Base-by-base conservation (phyloP, 2,797 vertebrate genomes). In the Coluber constrictor region DNA sequence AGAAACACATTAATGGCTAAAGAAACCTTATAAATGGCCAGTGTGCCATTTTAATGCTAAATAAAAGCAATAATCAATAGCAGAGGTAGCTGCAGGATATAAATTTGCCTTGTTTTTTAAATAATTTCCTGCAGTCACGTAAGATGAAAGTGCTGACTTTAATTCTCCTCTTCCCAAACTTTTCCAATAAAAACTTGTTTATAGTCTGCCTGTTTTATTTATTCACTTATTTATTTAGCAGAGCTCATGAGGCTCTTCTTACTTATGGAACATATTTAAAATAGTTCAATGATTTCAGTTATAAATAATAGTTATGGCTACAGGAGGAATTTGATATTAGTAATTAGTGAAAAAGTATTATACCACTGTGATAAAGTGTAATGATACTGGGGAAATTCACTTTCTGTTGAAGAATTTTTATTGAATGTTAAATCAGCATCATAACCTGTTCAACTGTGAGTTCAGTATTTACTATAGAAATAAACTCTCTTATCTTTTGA, bases 11-110 rank as follows among this genome's bases (percentile, higher is more conserved):
- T 96, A 96, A 95, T 32, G 20, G 59, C 32, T 90, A 95, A 93
- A 96, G 92, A 96, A 95, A 90, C 87, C 37, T 95, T 94, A 95
- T 70, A 95, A 95, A 96, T 91, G 93, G 56, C 18, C 86, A 92
- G 18, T 18, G 51, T 86, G 92, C 18, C 70, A 25, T 32, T 95
- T 90, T 95, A 92, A 95, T 94, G 93, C 79, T 94, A 96, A 97
- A 93, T 92, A 95, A 94, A 96, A 87, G 10, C 11, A 95, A 94
- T 94, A 96, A 96, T 95, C 90, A 88, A 93, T 94, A 83, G 88
- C 88, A 59, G 95, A 95, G 43, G n/a, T 27, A 60, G 47, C 60
- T 43, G 20, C 9, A 61, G 79, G 93, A 20, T 93, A 89, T 90
- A 94, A 91, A 95, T 92, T 95, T 96, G 27, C 18, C 86, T 94